A percentile compares a stretch with the other conserved stretches of the same genome.
These are phyloP conservation scores for Tipula vernalis DNA, from an alignment of 2,888 invertebrate genomes.

Conservation along the genomic window DNA sequence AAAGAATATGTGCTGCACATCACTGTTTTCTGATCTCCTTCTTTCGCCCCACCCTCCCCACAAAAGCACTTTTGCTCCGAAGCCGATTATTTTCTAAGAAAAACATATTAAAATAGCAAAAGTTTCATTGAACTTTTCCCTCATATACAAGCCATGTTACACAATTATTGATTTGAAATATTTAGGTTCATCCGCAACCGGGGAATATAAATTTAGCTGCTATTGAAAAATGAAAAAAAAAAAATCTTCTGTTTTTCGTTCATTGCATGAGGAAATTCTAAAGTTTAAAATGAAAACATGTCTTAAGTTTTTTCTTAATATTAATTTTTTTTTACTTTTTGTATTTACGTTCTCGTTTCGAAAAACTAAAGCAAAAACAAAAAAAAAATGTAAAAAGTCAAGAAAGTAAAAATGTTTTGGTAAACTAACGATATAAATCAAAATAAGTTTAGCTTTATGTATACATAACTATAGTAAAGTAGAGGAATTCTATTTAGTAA, in stretches of 20 bases:
- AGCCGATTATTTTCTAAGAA: too few species aligned
- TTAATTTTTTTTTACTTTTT: not conserved
- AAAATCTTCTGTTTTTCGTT: not conserved
- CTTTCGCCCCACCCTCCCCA: too few species aligned
- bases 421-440: slow-evolving; percentile 4
- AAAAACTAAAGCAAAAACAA: not conserved
- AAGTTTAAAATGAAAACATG: not conserved
- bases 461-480: not conserved
- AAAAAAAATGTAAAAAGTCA: not conserved
- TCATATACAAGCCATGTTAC: not conserved
- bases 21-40: too few species aligned
- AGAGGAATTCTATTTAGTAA: not conserved
- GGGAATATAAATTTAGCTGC: not conserved
- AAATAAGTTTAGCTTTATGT: not conserved
- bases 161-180: not conserved
- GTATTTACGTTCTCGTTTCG: not conserved
- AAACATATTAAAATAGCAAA: not conserved
- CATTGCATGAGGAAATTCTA: not conserved
- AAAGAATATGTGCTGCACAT: too few species aligned
- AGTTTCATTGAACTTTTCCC: not conserved
- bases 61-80: too few species aligned
- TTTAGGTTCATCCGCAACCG: not conserved
- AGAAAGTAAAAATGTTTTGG: slow-evolving; percentile 4
- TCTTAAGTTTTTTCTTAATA: not conserved
- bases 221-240: not conserved